Evolutionary conservation across 2,888 invertebrate species (phyloP).

Genomic region (Clistopyga incitator): DNA sequence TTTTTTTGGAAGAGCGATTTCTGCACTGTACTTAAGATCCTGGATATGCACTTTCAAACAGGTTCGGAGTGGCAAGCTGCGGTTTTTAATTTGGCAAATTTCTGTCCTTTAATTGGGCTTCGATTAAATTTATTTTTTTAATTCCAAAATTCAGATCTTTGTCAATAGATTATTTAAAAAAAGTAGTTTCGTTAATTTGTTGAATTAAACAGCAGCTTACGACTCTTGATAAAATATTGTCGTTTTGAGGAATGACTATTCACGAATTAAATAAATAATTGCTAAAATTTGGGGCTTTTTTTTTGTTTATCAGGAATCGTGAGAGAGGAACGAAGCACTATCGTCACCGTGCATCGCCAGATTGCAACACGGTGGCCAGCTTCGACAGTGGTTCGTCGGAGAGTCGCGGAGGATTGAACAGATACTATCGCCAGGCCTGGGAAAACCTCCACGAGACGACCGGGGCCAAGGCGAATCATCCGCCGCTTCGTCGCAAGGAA

Average conservation of each 20-base stretch:
- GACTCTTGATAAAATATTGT: no score
- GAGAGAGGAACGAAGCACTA: slow-evolving; percentile 91
- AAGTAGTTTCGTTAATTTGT: no score
- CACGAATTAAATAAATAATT: no score
- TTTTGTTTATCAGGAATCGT: slow-evolving; percentile 87
- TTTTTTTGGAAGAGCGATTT: background rate
- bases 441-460: slow-evolving; percentile 95
- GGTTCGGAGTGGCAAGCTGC: no score
- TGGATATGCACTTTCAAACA: slow-evolving; percentile 1
- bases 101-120: no score
- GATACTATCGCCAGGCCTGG: slow-evolving; percentile 97
- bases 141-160: no score
- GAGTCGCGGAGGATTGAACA: slow-evolving; percentile 92
- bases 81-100: no score
- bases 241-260: no score
- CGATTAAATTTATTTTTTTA: no score
- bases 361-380: slow-evolving; percentile 96
- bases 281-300: background rate
- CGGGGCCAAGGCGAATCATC: slow-evolving; percentile 87
- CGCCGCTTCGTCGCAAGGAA: slow-evolving; percentile 89
- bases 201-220: no score
- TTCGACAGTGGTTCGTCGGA: slow-evolving; percentile 95
- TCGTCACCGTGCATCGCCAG: slow-evolving; percentile 94
- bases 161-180: no score
- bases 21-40: background rate